These are phyloP conservation scores for Sorex fumeus DNA, from an alignment of 2,113 vertebrate species.

Conservation along the genomic window DNA sequence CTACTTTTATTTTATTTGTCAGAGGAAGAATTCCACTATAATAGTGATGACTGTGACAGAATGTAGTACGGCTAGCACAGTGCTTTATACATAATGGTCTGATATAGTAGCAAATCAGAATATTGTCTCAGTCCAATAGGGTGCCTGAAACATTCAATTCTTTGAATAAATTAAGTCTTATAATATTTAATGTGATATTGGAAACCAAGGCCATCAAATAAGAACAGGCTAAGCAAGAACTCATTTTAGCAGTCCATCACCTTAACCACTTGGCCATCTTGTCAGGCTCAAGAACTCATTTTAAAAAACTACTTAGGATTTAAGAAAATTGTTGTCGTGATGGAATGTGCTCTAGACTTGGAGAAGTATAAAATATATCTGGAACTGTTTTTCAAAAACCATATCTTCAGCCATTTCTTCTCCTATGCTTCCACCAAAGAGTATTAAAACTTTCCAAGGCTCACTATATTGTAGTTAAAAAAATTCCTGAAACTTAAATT, in stretches of 20 bases:
- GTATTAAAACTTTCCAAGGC: background rate
- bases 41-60: slow-evolving; percentile 29
- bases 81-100: slow-evolving; percentile 49
- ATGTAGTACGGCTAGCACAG: slow-evolving; percentile 37
- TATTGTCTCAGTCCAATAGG: slow-evolving; percentile 22
- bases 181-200: slow-evolving; percentile 30
- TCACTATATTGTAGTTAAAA: background rate
- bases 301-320: slow-evolving; percentile 34
- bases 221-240: slow-evolving; percentile 38
- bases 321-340: slow-evolving; percentile 21
- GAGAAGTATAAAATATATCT: slow-evolving; percentile 47
- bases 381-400: slow-evolving; percentile 35
- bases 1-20: slow-evolving; percentile 71
- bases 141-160: slow-evolving; percentile 40
- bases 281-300: slow-evolving; percentile 28
- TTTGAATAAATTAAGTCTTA: slow-evolving; percentile 50
- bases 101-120: slow-evolving; percentile 36
- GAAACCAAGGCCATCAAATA: slow-evolving; percentile 43
- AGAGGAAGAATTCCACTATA: slow-evolving; percentile 76
- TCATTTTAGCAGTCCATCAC: background rate
- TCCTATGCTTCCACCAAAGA: background rate
- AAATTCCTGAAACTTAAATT: background rate
- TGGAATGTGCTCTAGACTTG: slow-evolving; percentile 38
- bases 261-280: no score
- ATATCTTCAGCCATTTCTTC: background rate